Evolutionary conservation across 2,797 vertebrate genomes (phyloP), one percentile per base, ranked within the genome.

Genomic region (Chaetodon trifasciatus): DNA sequence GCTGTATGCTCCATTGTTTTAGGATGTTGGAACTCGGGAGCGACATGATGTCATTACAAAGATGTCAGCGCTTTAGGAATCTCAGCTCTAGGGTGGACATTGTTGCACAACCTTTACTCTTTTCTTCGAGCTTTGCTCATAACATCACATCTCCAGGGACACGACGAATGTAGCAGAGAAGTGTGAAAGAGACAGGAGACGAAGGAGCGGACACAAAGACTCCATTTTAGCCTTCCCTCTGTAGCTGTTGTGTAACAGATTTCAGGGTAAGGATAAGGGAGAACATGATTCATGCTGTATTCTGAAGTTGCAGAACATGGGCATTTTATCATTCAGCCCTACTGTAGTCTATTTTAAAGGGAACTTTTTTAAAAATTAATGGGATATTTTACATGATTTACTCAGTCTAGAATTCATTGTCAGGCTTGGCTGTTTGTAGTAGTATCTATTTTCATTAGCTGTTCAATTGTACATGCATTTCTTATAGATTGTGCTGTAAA

Each of bases 111-210:
- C 64, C 70, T 74, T 82, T 47, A 49, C 72, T 60, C 32, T 85
- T 85, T 85, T 88, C 81, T 83, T 65, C 58, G 71, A 65, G 75
- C 66, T 85, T 63, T 76, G 77, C 86, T 77, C 83, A 83, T 84
- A 90, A 87, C 83, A 78, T 83, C 80, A 56, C 78, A 78, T 89
- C 92, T 85, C 87, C 83, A 83, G 85, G 83, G 89, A 90, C 68
- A 82, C 35, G 82, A 70, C 56, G 68, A 91, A 93, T 92, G 85
- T 93, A 81, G 78, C 88, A 83, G 84, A 68, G 76, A 79, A 78
- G 86, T 88, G 91, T 3, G 70, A 92, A 85, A 78, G 70, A 83
- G 79, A 77, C 74, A 61, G 70, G 68, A 83, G 78, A 81, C 40
- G 78, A 75, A 62, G 68, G 70, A 75, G 67, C 17, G 55, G 73